Base-by-base conservation (phyloP, 2,888 invertebrate genomes). In the Pammene fasciana region DNA sequence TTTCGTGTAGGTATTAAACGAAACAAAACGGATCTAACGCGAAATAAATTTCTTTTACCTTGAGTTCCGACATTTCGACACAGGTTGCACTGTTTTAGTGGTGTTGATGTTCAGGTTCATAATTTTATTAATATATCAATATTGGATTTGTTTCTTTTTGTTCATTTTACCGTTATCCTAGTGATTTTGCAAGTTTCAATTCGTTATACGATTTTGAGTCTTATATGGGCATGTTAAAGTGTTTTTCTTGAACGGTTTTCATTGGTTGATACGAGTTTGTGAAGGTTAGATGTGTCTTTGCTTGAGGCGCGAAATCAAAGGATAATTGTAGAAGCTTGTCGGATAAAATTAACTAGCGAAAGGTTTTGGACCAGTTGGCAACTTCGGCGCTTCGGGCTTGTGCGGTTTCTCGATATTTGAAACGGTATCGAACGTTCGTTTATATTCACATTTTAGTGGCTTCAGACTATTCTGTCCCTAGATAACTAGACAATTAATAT, bases 281-380 rank as follows among this genome's bases (percentile, higher is more conserved):
- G 45, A 46, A 48, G 36, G 60, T 48, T 48, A 48, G 1, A 36
- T 60, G 6, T 36, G 36, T 10, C 43, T 60, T 60, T 78, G 81
- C 79, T 79, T 75, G 80, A 83, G 82, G 85, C 83, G 84, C 81
- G 78, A 86, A 88, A 87, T 86, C 86, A 83, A 83, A 75, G 81
- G 80, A 82, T 86, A 86, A 88, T 87, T 86, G 84, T 82, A 80
- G 78, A 79, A 48, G 78, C 81, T 83, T 84, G 84, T 86, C 80
- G 81, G 80, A 84, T 81, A 81, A 81, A 84, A 86, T 83, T 83
- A 84, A 84, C 81, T 79, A 75, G 74, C 72, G 59, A 64, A 72
- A 73, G 64, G 72, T 71, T 68, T 64, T 59, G 65, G 71, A 61
- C 61, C 38, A 64, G 71, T 60, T 62, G n/a, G 34, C 43, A 64